A percentile compares a stretch with the other conserved stretches of the same genome.
phyloP scores from a whole-genome alignment of 30 jellyfish, hydroid and myxozoan genomes.

The Chrysaora quinquecirrha region DNA sequence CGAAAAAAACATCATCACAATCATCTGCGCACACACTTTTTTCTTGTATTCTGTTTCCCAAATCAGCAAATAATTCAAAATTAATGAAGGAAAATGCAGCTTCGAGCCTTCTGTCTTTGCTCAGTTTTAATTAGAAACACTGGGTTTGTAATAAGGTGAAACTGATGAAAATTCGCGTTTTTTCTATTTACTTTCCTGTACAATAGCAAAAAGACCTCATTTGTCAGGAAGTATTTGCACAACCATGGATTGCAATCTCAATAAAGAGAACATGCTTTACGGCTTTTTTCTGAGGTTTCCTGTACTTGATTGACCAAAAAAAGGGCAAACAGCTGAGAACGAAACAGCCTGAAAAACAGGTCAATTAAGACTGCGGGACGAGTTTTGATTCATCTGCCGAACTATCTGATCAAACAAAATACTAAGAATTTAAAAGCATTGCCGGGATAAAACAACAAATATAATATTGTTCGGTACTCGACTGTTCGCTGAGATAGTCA shows the following conservation, averaged over 20 bases:
- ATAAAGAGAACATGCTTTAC: background rate
- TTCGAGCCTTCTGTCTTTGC: too few species aligned
- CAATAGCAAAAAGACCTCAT: too few species aligned
- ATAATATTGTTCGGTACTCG: slow-evolving; percentile 21
- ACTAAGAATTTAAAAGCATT: background rate
- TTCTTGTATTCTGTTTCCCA: too few species aligned
- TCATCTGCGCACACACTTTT: too few species aligned
- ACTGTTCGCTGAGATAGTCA: slow-evolving; percentile 5
- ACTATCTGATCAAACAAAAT: background rate
- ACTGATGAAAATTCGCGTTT: too few species aligned
- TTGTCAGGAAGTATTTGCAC: too few species aligned
- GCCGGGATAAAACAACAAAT: slow-evolving; percentile 4
- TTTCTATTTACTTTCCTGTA: too few species aligned
- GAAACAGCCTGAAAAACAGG: background rate
- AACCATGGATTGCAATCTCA: background rate
- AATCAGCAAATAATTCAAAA: too few species aligned
- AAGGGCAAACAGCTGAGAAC: background rate
- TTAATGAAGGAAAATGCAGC: too few species aligned
- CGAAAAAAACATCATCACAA: too few species aligned
- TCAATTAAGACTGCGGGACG: background rate
- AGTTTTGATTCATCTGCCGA: background rate
- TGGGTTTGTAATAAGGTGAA: too few species aligned
- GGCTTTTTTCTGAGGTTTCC: background rate
- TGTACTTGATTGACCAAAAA: background rate
- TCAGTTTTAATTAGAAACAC: too few species aligned